Conservation (phyloP, 2,797 vertebrate species). For the Premnoplex brunnescens region DNA sequence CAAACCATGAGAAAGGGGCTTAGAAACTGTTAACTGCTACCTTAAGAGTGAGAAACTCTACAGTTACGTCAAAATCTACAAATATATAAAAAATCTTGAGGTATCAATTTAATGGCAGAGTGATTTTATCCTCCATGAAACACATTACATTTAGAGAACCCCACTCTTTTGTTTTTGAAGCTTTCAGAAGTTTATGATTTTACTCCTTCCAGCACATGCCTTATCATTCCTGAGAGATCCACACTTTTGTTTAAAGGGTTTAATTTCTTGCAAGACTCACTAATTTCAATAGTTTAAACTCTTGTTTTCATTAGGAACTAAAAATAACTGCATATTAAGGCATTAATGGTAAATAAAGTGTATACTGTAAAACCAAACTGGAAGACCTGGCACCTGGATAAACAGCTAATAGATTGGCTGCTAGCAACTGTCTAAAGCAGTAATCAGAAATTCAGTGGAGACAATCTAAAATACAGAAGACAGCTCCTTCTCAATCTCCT, state of each 20-base stretch:
- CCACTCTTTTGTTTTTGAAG: background rate
- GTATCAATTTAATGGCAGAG: background rate
- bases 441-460: background rate
- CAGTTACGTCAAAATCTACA: too few species aligned
- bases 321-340: background rate
- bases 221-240: background rate
- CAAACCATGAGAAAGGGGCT: too few species aligned
- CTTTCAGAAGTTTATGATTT: background rate
- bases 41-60: too few species aligned
- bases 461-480: background rate
- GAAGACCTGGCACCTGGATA: background rate
- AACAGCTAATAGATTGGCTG: background rate
- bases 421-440: background rate
- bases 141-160: background rate
- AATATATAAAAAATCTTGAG: too few species aligned
- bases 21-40: too few species aligned
- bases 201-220: background rate
- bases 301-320: background rate
- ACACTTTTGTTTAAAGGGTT: background rate
- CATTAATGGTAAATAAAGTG: background rate
- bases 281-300: background rate
- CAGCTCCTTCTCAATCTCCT: background rate
- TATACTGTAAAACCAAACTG: background rate
- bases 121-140: background rate
- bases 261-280: background rate